phyloP scores from a whole-genome alignment of 2,113 vertebrate genomes.

The Onychostruthus taczanowskii region DNA sequence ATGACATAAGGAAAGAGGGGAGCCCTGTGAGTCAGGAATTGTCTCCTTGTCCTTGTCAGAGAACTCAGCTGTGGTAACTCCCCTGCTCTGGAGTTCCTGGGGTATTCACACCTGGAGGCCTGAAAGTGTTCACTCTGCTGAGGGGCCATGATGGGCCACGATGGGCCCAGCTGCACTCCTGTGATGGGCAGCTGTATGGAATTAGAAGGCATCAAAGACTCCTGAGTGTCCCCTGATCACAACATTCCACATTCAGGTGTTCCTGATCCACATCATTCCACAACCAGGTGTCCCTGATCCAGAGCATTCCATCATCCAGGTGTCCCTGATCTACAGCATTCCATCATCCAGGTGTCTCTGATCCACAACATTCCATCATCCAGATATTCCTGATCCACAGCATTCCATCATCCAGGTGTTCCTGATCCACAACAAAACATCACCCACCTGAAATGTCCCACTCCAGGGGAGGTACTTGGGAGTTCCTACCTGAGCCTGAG shows the following conservation, averaged over 20 bases:
- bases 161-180: not conserved
- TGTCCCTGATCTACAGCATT: not conserved
- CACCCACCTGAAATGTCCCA: fast-evolving
- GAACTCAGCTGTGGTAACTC: not conserved
- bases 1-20: not conserved
- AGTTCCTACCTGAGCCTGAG: not conserved
- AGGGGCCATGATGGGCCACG: not conserved
- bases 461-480: not conserved
- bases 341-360: too few relatives aligned
- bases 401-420: too few relatives aligned
- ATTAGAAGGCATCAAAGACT: not conserved
- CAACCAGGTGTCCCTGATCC: not conserved
- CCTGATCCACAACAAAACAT: too few relatives aligned
- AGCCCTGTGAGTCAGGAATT: not conserved
- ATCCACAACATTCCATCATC: too few relatives aligned
- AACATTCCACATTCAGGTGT: not conserved
- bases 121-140: not conserved
- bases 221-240: not conserved
- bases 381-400: not conserved
- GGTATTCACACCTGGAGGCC: not conserved
- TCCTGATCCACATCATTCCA: not conserved
- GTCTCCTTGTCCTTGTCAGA: not conserved
- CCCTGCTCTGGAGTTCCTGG: fast-evolving
- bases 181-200: not conserved
- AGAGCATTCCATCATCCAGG: not conserved